phyloP scores from a whole-genome alignment of 1,140 invertebrate genomes.

The Battus philenor region DNA sequence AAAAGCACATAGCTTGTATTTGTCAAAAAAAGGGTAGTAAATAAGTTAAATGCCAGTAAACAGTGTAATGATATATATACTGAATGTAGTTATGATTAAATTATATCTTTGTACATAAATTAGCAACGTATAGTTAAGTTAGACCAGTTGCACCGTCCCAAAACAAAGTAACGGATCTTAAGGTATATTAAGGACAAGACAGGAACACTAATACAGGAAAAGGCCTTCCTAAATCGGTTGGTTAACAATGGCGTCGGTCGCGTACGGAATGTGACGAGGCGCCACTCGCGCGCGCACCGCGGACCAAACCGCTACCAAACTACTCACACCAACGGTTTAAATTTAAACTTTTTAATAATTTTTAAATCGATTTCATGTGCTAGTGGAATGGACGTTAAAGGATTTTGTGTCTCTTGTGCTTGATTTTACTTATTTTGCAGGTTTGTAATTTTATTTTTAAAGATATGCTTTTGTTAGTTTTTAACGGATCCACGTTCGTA shows the following conservation, averaged over 20 bases:
- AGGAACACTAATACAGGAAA: slow-evolving; percentile 26
- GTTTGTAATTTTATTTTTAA: slow-evolving; percentile 34
- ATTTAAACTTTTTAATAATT: slow-evolving; percentile 28
- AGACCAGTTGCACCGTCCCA: too few species aligned
- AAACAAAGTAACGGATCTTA: background rate
- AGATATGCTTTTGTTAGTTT: background rate
- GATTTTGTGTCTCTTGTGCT: slow-evolving; percentile 60
- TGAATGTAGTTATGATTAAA: too few species aligned
- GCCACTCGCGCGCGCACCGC: slow-evolving; percentile 68
- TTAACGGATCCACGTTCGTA: slow-evolving; percentile 10
- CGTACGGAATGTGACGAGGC: slow-evolving; percentile 45
- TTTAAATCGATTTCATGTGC: slow-evolving; percentile 35
- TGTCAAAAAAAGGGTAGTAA: too few species aligned
- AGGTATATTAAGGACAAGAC: slow-evolving; percentile 13
- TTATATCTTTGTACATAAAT: too few species aligned
- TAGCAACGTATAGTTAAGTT: too few species aligned
- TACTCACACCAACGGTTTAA: slow-evolving; percentile 44
- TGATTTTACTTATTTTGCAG: slow-evolving; percentile 39
- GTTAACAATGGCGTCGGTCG: slow-evolving; percentile 41
- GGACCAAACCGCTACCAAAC: slow-evolving; percentile 52
- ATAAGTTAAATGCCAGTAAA: too few species aligned
- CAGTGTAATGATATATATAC: too few species aligned
- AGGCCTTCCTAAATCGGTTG: slow-evolving; percentile 40
- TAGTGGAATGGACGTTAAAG: slow-evolving; percentile 49
- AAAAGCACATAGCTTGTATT: too few species aligned